Evolutionary conservation across 2,113 vertebrate genomes (phyloP).

Genomic region (Erythrocebus patas): DNA sequence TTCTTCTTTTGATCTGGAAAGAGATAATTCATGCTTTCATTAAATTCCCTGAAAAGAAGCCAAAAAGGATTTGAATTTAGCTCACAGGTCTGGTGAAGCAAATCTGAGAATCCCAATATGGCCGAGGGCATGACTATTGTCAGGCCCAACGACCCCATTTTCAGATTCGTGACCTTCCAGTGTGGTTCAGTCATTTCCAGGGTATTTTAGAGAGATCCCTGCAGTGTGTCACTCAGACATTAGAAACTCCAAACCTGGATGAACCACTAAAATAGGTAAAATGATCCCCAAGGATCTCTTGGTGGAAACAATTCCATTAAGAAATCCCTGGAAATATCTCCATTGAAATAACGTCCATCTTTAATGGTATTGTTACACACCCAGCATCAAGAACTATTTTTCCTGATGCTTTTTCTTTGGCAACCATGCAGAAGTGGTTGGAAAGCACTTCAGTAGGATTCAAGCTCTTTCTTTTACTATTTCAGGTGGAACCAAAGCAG

Average conservation of each 20-base stretch:
- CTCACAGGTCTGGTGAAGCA: neutral
- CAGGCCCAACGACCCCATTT: neutral
- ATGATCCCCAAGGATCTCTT: neutral
- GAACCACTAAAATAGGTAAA: neutral
- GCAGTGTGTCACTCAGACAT: neutral
- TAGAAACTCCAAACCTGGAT: neutral
- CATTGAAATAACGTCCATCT: neutral
- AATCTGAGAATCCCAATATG: neutral
- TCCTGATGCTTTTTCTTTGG: neutral
- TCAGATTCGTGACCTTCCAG: neutral
- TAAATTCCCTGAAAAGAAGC: conserved; percentile 24
- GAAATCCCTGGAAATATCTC: too few species aligned
- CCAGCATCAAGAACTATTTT: neutral
- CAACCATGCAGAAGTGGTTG: neutral
- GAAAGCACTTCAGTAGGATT: neutral
- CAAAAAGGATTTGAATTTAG: conserved; percentile 12
- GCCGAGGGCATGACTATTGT: neutral
- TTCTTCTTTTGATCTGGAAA: conserved; percentile 1
- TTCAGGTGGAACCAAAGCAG: conserved; percentile 68
- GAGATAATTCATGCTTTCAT: neutral
- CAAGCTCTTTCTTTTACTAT: conserved; percentile 39
- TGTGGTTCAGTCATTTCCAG: neutral
- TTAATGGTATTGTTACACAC: neutral
- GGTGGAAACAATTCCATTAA: neutral
- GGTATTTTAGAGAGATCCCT: neutral